A percentile compares a stretch with the other conserved stretches of the same genome.
Conservation (phyloP, 1,140 invertebrate genomes). For the Teleopsis dalmanni region DNA sequence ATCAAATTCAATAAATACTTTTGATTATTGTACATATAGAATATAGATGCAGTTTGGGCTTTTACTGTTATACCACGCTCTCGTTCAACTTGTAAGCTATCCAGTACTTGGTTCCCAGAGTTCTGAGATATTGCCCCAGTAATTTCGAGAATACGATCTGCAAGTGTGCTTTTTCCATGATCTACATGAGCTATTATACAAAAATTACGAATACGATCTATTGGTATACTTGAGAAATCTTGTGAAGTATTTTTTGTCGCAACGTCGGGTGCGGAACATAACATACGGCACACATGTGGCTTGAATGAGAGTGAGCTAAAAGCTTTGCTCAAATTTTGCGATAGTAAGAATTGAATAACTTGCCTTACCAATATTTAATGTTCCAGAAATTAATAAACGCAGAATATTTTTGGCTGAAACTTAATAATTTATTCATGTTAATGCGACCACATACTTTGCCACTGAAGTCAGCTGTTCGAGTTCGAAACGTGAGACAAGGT, state of each 20-base stretch:
- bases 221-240: constrained; percentile 42
- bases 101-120: constrained; percentile 60
- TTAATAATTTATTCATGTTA: too few species aligned
- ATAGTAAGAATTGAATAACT: too few species aligned
- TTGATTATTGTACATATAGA: constrained; percentile 60
- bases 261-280: too few species aligned
- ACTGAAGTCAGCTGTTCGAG: too few species aligned
- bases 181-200: constrained; percentile 97
- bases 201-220: constrained; percentile 82
- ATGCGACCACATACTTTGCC: too few species aligned
- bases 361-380: too few species aligned
- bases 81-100: constrained; percentile 64
- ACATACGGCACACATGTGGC: constrained; percentile 3
- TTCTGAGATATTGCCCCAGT: constrained; percentile 74
- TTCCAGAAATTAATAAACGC: too few species aligned
- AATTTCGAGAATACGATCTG: constrained; percentile 84
- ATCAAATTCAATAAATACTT: constrained; percentile 90
- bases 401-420: too few species aligned
- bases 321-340: too few species aligned
- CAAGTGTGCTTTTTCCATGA: constrained; percentile 94
- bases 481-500: too few species aligned
- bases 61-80: constrained; percentile 98
- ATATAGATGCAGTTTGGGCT: constrained; percentile 88
- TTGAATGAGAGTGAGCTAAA: too few species aligned
- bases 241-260: not conserved